Base-by-base conservation (phyloP, 2,888 invertebrate genomes). In the Xanthostigma xanthostigma region DNA sequence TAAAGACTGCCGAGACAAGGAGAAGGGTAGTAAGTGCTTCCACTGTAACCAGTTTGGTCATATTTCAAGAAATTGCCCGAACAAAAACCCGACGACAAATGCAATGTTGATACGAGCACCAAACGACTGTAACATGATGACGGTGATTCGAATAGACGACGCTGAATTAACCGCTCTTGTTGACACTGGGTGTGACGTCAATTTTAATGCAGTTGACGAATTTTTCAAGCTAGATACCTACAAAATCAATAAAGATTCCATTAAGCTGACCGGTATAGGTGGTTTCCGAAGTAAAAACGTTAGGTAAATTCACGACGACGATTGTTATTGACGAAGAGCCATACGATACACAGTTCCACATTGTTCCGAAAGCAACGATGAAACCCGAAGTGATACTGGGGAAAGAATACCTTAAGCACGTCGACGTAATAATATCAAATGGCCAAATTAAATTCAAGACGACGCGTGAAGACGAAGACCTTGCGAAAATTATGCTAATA, bases 331-430 rank as follows among this genome's bases (percentile, higher is more conserved):
- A 46, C 38, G 46, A 40, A 12, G 5, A 50, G 11, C 10, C 44
- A 37, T 27, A 36, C 35, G 43, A 33, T 10, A 11, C 11, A 10
- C 9, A 11, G 14, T 34, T 51, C 8, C 42, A 47, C 34, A 40
- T 36, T 34, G 41, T 49, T 11, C 43, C 38, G 4, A 41, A 44
- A 40, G 11, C 33, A 3, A 6, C 38, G n/a, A 47, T 36, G n/a
- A 11, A 12, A 34, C 14, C 5, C 2, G 47, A 51, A 41, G 33
- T 51, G 8, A 51, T 49, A 17, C 33, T 47, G 11, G 45, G 51
- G 2, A 49, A 46, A 17, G 45, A 40, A 4, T 3, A 44, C 2
- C 37, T 50, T 12, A 14, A 41, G 8, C 33, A 37, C 4, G 41
- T 34, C 2, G 14, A 40, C 10, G 13, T 46, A 14, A 2, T 9